Evolutionary conservation across 1,140 invertebrate genomes (phyloP), one percentile per base, ranked within the genome.

Genomic region (Listronotus oregonensis): DNA sequence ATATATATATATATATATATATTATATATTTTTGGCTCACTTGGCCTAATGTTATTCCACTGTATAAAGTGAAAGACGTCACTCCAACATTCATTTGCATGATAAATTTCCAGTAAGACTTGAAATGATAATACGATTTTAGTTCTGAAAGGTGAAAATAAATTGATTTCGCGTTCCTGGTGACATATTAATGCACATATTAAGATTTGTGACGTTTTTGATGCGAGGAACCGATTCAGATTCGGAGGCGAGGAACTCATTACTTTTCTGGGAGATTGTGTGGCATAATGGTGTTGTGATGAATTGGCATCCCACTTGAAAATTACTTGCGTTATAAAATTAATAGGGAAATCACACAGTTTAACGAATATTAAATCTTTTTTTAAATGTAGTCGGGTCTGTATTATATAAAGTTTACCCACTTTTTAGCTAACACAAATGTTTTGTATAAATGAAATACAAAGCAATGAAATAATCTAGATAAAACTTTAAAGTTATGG

Each of bases 131-230:
- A 77, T 77, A 70, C 71, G 75, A 75, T 75, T 73, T 75, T 68
- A 66, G 56, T 44, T 10, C 60, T 75, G 73, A 74, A 77, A 76
- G 73, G 74, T 74, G 73, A 64, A 75, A 75, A 77, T 77, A 77
- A 77, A 77, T 77, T 77, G 75, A 77, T 77, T 77, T 76, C 71
- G 70, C 74, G 71, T 72, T 76, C 71, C 74, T 69, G 72, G 74
- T 76, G 75, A 77, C 75, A 77, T 77, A 77, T 77, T 77, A 77
- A 77, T 77, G 75, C 75, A 76, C 71, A 71, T 74, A 77, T 77
- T 77, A 75, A 77, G 73, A 73, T 76, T 72, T 71, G 67, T 73
- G 73, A 74, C 70, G 70, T 64, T 64, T 51, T 61, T 60, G 58
- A 66, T 66, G 60, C 60, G 39, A 51, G 50, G 10, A 47, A 46